Evolutionary conservation across 2,113 vertebrate species (phyloP).

Genomic region (Candoia aspera): DNA sequence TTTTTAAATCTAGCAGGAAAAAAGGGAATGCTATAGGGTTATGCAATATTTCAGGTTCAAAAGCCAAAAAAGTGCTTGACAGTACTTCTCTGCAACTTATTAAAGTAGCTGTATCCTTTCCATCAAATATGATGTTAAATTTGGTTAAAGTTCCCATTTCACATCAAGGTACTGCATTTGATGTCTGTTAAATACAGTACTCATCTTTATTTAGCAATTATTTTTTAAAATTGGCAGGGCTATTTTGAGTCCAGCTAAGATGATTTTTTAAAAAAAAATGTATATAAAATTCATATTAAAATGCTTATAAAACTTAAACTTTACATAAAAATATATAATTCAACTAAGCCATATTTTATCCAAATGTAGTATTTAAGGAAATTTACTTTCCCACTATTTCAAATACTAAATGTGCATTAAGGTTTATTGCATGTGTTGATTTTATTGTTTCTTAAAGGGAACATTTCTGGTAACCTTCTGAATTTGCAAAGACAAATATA

Average conservation of each 20-base stretch:
- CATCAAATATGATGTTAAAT: not conserved
- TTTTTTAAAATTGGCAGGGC: constrained; percentile 27
- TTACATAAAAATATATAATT: not conserved
- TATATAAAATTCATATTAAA: constrained; percentile 34
- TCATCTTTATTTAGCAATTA: not conserved
- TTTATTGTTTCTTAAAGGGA: not conserved
- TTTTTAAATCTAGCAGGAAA: constrained; percentile 21
- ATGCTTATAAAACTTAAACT: not conserved
- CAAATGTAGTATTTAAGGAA: not conserved
- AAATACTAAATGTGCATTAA: not conserved
- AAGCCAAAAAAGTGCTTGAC: not conserved
- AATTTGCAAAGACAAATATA: not conserved
- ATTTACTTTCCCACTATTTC: not conserved
- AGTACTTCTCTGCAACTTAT: not conserved
- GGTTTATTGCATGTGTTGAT: not conserved
- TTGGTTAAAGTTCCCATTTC: not conserved
- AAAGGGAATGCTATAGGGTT: not conserved
- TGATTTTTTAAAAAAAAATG: constrained; percentile 31
- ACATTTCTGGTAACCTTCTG: not conserved
- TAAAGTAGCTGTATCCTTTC: not conserved
- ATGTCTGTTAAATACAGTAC: not conserved
- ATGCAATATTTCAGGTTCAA: not conserved
- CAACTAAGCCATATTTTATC: not conserved
- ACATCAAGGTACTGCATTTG: not conserved
- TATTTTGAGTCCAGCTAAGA: constrained; percentile 25